These are phyloP conservation scores for Limnodromus scolopaceus DNA, from an alignment of 2,797 vertebrate genomes.

Conservation along the genomic window DNA sequence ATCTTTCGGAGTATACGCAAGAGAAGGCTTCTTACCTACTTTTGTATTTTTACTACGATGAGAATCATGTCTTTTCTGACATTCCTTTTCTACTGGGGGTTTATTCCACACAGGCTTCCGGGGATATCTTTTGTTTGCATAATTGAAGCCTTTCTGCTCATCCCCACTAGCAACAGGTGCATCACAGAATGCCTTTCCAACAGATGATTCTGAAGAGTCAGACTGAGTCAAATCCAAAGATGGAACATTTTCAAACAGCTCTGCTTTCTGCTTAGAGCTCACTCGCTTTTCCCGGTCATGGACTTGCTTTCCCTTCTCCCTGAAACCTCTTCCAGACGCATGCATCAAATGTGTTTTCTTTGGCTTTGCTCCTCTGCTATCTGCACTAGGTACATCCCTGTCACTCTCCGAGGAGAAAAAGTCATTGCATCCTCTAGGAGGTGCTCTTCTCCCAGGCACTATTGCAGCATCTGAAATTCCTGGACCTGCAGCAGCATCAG, in stretches of 20 bases:
- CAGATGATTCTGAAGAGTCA: slow-evolving; percentile 74
- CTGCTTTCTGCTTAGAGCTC: slow-evolving; percentile 72
- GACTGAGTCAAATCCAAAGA: slow-evolving; percentile 69
- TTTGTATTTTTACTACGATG: slow-evolving; percentile 66
- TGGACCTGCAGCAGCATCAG: slow-evolving; percentile 51
- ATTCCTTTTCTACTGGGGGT: slow-evolving; percentile 66
- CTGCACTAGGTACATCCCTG: slow-evolving; percentile 74
- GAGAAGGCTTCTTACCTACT: slow-evolving; percentile 64
- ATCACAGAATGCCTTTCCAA: slow-evolving; percentile 72
- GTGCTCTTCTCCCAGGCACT: slow-evolving; percentile 77
- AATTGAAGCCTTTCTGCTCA: slow-evolving; percentile 72
- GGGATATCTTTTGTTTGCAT: slow-evolving; percentile 79
- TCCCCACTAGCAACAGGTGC: slow-evolving; percentile 61
- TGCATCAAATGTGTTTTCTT: slow-evolving; percentile 83
- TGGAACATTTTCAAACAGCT: slow-evolving; percentile 69
- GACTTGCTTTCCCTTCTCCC: slow-evolving; percentile 77
- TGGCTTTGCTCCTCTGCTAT: slow-evolving; percentile 82
- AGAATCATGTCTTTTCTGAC: slow-evolving; percentile 71
- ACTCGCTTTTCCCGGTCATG: slow-evolving; percentile 76
- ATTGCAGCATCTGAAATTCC: slow-evolving; percentile 42
- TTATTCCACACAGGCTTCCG: slow-evolving; percentile 78
- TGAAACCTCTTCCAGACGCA: slow-evolving; percentile 79
- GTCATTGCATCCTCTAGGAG: slow-evolving; percentile 69
- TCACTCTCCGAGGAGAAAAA: slow-evolving; percentile 77
- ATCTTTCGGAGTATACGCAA: slow-evolving; percentile 70